Evolutionary conservation across 1,140 invertebrate genomes (phyloP), one percentile per base, ranked within the genome.

Genomic region (Trichonephila clavata): DNA sequence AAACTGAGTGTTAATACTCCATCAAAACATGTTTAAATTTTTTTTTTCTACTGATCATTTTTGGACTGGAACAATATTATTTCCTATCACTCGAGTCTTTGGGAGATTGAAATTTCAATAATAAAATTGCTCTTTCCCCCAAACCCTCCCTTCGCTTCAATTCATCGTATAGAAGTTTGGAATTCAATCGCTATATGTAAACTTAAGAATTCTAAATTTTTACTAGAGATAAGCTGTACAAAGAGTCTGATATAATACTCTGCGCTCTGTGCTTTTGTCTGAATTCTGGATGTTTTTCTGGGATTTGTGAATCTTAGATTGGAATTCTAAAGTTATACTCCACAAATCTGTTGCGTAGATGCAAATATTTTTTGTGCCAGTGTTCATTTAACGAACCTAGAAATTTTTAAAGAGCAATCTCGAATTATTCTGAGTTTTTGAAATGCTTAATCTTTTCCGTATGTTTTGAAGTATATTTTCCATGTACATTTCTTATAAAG

Each of bases 1-100:
- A 92, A 68, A 68, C 21, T 50, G 60, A 14, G 61, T 86, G 90
- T 92, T 92, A 92, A 92, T 92, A 92, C 80, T 92, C 90, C 90
- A 92, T 92, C 90, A 92, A 92, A 92, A 92, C 83, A 86, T 92
- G 80, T 92, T 92, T 91, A 84, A n/a, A 20, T 71, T 50, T 59
- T 60, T 43, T 90, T 80, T 90, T 80, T 80, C 24, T 39, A 24
- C 8, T 57, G 2, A n/a, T 57, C 32, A 32, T 83, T 84, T 50
- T 14, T n/a, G 2, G 50, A 18, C 71, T 86, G n/a, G 90, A 92
- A 92, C 90, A 86, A 92, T 65, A 83, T 92, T 92, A 92, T 92
- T 92, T 92, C 60, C 16, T 59, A 71, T 92, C 83, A 20, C 16
- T 16, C 39, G 59, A 59, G 27, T 77, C 39, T 50, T 71, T 68